Base-by-base conservation (phyloP, 92 coral and sea anemone genomes). In the Meandrina meandrites region DNA sequence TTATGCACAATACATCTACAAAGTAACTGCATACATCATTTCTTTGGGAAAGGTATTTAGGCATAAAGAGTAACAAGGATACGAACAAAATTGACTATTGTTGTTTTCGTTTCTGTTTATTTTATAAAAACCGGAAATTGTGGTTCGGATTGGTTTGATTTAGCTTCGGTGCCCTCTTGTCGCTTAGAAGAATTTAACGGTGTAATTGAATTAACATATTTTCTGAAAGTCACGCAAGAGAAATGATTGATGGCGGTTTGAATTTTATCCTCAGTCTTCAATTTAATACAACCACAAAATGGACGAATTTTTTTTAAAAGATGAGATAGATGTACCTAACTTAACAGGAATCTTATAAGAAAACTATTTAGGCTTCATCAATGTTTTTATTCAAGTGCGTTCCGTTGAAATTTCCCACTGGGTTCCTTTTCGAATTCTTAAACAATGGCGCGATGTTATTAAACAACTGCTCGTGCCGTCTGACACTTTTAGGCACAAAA, bases 341-440 rank as follows among this genome's bases (percentile, higher is more conserved):
- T 48, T 64, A 48, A 19, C 74, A 18, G 31, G 24, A 69, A 82
- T 40, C 50, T 45, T 34, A n/a, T 56, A 42, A 48, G 19, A 28
- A 68, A 47, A 81, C 28, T 57, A 64, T 6, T 66, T 45, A 15
- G 17, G n/a, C 28, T 8, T 36, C 18, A 16, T 21, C 28, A 31
- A 34, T 82, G 28, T 68, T 67, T 35, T 47, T 40, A 21, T n/a
- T 45, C 35, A 32, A 48, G n/a, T 24, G 28, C 80, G 80, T 74
- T 74, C 72, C 87, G 68, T 35, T 56, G 72, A 54, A 84, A 73
- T 37, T 73, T n/a, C 87, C 56, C 32, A 75, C 80, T 72, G 87
- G 15, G 86, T 84, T 36, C 73, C 80, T 36, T 56, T 84, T 75
- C 57, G 60, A 74, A 84, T 84, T 71, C 47, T 74, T 40, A 66